phyloP scores from a whole-genome alignment of 2,113 vertebrate genomes.

The Bos javanicus region DNA sequence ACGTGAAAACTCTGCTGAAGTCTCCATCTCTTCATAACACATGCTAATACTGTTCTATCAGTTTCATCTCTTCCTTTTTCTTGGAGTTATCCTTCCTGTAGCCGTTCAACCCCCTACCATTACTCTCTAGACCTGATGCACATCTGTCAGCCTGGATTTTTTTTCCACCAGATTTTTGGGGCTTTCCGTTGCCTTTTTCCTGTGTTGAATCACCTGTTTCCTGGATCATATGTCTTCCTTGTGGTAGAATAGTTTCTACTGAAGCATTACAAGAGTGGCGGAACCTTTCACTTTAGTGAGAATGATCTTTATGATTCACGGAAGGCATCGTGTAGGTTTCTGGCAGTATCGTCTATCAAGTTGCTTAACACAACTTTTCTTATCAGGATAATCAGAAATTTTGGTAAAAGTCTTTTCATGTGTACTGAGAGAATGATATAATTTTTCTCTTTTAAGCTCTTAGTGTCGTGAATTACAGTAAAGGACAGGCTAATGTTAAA shows the following conservation, averaged over 20 bases:
- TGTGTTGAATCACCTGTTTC: not conserved
- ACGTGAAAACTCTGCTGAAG: not conserved
- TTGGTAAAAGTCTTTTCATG: not conserved
- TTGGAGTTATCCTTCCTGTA: not conserved
- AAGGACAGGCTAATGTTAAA: not conserved
- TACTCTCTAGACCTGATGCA: not conserved
- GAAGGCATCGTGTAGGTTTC: not conserved
- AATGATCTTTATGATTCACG: not conserved
- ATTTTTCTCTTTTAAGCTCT: constrained; percentile 6
- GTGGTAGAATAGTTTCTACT: not conserved
- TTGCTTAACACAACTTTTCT: not conserved
- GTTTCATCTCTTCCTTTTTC: not conserved
- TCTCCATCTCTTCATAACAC: not conserved
- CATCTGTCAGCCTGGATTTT: not conserved
- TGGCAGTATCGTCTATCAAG: not conserved
- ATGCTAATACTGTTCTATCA: not conserved
- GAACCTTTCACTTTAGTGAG: not conserved
- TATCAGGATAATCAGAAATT: not conserved
- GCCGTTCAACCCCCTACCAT: not conserved
- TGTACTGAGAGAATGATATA: not conserved
- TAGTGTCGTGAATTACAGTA: not conserved
- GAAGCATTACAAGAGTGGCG: not conserved
- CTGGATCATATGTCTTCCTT: not conserved
- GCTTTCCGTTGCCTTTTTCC: not conserved
- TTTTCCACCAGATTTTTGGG: not conserved